These are phyloP conservation scores for Andrena bicolor DNA, from an alignment of 2,888 invertebrate genomes.

Conservation along the genomic window DNA sequence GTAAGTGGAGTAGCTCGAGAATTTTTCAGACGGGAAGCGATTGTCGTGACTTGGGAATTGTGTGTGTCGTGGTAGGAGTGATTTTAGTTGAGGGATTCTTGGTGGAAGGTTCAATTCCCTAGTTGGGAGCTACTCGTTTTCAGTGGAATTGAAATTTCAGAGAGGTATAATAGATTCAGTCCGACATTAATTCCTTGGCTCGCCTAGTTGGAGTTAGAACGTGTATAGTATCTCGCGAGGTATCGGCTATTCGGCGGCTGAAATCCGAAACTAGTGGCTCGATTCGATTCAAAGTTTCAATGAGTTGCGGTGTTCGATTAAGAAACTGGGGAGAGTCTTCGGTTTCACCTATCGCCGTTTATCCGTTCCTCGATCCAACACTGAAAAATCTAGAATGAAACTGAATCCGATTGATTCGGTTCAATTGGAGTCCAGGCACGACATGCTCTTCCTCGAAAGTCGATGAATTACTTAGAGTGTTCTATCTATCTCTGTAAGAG, in stretches of 20 bases:
- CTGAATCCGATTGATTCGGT: too few species aligned
- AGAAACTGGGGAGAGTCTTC: slow-evolving; percentile 33
- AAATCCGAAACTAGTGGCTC: slow-evolving; percentile 42
- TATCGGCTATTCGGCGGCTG: slow-evolving; percentile 40
- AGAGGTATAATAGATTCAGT: slow-evolving; percentile 24
- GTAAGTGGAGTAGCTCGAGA: neutral
- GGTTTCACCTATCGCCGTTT: slow-evolving; percentile 11
- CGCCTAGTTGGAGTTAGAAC: neutral
- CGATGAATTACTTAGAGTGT: too few species aligned
- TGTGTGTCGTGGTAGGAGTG: neutral
- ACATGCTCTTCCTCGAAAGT: too few species aligned
- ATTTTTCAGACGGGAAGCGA: too few species aligned
- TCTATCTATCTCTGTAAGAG: too few species aligned
- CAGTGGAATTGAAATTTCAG: neutral
- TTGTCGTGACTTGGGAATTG: too few species aligned
- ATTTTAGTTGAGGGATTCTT: neutral
- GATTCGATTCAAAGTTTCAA: slow-evolving; percentile 60
- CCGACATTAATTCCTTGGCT: slow-evolving; percentile 33
- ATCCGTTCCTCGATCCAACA: neutral
- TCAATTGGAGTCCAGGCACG: too few species aligned
- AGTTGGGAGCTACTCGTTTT: neutral
- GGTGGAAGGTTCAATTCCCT: neutral
- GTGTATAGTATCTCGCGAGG: slow-evolving; percentile 33
- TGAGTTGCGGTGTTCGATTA: slow-evolving; percentile 55
- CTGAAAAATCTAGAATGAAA: slow-evolving; percentile 25